Base-by-base conservation (phyloP, 2,888 invertebrate genomes). In the Ophion obscuratus region DNA sequence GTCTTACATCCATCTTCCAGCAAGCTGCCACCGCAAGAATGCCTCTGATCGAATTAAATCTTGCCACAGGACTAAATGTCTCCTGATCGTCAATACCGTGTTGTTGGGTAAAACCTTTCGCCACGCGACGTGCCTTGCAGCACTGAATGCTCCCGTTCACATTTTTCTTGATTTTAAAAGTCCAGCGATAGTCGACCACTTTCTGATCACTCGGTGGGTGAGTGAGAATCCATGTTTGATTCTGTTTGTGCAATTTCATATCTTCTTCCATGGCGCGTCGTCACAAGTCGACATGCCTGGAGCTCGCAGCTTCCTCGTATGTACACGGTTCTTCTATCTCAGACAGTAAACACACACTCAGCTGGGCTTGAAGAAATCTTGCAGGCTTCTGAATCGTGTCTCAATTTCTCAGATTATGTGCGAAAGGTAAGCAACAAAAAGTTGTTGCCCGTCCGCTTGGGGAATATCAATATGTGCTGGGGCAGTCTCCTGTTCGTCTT, bases 31-130 rank as follows among this genome's bases (percentile, higher is more conserved):
- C 24, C 10, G 68, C 68, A 47, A 68, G 44, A 40, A 68, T 68
- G 68, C 68, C 40, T 68, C 68, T 57, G 57, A 92, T 88, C 9
- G 92, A 89, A 31, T 89, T 89, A 40, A 89, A 88, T 73, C 89
- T 86, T 0, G 87, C 90, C 1, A 91, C 92, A 44, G 92, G 92
- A 76, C 91, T 89, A 68, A 90, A 91, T 4, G 90, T 92, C 86
- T 93, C 89, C 27, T 89, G 75, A 82, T 89, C 92, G 79, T 92
- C 90, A 7, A 90, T 73, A 14, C 91, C 91, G 75, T 75, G 40
- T 11, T 79, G 83, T 83, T 91, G 90, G 11, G 64, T 62, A 5
- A 89, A 76, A 2, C 44, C 67, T 24, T 53, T 36, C 6, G 57
- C 20, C 27, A 83, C 85, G 47, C 92, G 87, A 57, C 92, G 74